Evolutionary conservation across 2,888 invertebrate genomes (phyloP).

Genomic region (Stegana nigrithorax): DNA sequence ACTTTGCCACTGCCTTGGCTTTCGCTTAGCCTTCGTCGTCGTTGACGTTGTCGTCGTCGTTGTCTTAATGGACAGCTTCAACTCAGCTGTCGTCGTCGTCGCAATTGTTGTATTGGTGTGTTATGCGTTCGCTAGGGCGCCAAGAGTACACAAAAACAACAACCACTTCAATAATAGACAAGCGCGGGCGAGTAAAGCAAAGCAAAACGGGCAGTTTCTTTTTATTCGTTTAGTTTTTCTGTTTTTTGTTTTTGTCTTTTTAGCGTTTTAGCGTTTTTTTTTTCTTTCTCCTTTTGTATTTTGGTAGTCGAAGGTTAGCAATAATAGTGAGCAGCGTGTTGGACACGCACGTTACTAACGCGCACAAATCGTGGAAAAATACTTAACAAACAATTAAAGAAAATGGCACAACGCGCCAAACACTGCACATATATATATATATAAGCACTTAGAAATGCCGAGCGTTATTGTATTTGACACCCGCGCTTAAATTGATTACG

Average conservation of each 20-base stretch:
- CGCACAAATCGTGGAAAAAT: not conserved
- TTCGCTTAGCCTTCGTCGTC: constrained; percentile 15
- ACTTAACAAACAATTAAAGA: not conserved
- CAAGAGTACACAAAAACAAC: too few relatives aligned
- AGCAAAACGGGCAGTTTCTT: not conserved
- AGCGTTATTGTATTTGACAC: not conserved
- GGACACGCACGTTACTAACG: constrained; percentile 6
- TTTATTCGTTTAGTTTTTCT: not conserved
- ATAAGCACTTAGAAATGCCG: not conserved
- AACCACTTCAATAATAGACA: too few relatives aligned
- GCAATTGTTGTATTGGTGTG: too few relatives aligned
- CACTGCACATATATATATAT: constrained; percentile 6
- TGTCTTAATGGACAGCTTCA: not conserved
- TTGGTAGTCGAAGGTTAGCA: not conserved
- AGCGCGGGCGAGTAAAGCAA: too few relatives aligned
- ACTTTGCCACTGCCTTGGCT: constrained; percentile 26
- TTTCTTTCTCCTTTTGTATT: too few relatives aligned
- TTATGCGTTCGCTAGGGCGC: not conserved
- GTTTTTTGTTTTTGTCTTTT: not conserved
- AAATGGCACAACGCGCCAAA: constrained; percentile 14
- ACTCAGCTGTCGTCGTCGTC: not conserved
- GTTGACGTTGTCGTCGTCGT: not conserved
- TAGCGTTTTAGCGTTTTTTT: not conserved
- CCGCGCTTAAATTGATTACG: not conserved
- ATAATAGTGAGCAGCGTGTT: not conserved